Evolutionary conservation across 2,113 vertebrate genomes (phyloP), one percentile per base, ranked within the genome.

Genomic region (Gallinago media): DNA sequence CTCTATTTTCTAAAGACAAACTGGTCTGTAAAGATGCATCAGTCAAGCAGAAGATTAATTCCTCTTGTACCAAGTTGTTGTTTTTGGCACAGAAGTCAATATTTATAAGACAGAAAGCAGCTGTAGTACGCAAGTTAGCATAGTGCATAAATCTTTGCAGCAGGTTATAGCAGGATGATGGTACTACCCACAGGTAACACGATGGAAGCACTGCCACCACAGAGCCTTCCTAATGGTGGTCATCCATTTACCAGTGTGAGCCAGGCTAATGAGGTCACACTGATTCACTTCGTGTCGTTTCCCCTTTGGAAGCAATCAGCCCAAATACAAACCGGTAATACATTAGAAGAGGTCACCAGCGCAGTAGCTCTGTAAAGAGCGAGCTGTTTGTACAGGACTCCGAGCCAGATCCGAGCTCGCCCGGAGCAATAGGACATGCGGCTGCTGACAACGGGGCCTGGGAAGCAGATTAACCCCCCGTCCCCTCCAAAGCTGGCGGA

Each of bases 191-290:
- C 95, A 96, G 90, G 88, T 97, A 95, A 95, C 89, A 87, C 78
- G n/a, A 94, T 91, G 91, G 90, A 96, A 94, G 58, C 44, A 38
- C 89, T 95, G 94, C 95, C 95, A 85, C 62, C 80, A 89, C 92
- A 72, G 92, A 96, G 85, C 80, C 38, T 85, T 96, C 85, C 92
- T 95, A 94, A 97, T 97, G 91, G 87, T 88, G 95, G 89, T 82
- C 86, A 96, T 97, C 90, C 66, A 40, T 94, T 98, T 97, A 97
- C 66, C 95, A 96, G 94, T 91, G 77, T 88, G 97, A 98, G 96
- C 78, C 92, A 94, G 26, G 38, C 96, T 98, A 97, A 98, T 93
- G 90, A 98, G 93, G 97, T 97, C 95, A 87, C 95, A 84, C 79
- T 82, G 88, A 96, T 94, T 96, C 94, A 93, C 93, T 95, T 96